A percentile compares a stretch with the other conserved stretches of the same genome.
Evolutionary conservation across 2,888 invertebrate genomes (phyloP).

Genomic region (Hipparchia sbordonii): DNA sequence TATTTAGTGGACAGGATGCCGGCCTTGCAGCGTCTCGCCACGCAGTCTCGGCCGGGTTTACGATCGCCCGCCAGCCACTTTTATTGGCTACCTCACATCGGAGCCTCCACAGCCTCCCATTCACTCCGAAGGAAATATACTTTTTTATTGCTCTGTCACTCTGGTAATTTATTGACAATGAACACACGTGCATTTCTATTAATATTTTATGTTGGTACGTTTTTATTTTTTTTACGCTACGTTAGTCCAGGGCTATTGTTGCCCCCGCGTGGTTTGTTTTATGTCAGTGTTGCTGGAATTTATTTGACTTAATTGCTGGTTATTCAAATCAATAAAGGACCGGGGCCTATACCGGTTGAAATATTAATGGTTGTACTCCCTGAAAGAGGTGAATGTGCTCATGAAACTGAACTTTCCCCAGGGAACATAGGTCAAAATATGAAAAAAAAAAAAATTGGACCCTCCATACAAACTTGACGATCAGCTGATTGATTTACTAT

Average conservation of each 20-base stretch:
- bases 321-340: conserved; percentile 57
- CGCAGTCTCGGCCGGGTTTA: conserved; percentile 80
- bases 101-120: conserved; percentile 80
- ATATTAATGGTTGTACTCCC: too few relatives aligned
- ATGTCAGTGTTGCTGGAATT: conserved; percentile 49
- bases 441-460: too few relatives aligned
- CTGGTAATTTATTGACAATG: conserved; percentile 82
- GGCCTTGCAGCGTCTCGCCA: conserved; percentile 71
- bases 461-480: too few relatives aligned
- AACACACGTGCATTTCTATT: conserved; percentile 83
- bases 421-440: too few relatives aligned
- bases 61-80: conserved; percentile 77
- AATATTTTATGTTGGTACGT: conserved; percentile 78
- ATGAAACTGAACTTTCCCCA: too few relatives aligned
- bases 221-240: conserved; percentile 59
- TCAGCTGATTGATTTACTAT: too few relatives aligned
- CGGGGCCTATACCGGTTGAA: too few relatives aligned
- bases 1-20: conserved; percentile 50
- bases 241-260: conserved; percentile 66
- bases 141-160: conserved; percentile 82
- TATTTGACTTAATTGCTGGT: conserved; percentile 63
- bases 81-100: conserved; percentile 81
- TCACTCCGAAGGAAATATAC: conserved; percentile 80
- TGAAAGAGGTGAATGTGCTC: too few relatives aligned
- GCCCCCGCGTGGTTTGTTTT: conserved; percentile 66